A percentile compares a stretch with the other conserved stretches of the same genome.
Conservation (phyloP, 2,888 invertebrate species). For the Phyllotreta striolata region DNA sequence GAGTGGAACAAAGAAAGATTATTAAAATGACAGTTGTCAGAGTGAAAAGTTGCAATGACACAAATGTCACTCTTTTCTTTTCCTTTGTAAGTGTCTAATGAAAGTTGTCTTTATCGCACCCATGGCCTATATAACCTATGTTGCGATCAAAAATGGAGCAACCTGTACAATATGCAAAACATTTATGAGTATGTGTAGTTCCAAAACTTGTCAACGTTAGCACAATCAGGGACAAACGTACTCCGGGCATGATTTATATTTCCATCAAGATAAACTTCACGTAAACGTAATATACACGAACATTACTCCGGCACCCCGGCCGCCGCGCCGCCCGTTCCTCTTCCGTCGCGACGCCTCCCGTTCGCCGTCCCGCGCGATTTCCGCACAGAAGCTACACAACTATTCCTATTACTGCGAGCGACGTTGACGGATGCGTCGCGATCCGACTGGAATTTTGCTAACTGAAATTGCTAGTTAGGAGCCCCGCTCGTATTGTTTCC, state of each 20-base stretch:
- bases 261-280: conserved; percentile 25
- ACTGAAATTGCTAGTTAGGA: no score
- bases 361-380: background rate
- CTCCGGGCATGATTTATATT: conserved; percentile 17
- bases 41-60: no score
- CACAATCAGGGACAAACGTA: conserved; percentile 17
- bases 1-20: no score
- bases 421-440: conserved; percentile 44
- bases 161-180: no score
- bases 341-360: background rate
- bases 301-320: conserved; percentile 28
- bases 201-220: conserved; percentile 5
- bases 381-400: conserved; percentile 28
- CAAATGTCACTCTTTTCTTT: no score
- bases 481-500: no score
- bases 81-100: no score
- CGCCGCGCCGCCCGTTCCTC: conserved; percentile 3
- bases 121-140: no score
- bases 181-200: no score
- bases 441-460: conserved; percentile 36
- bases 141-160: no score
- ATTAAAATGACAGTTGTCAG: no score
- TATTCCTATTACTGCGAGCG: conserved; percentile 40
- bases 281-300: conserved; percentile 19
- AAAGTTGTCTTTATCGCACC: no score